Base-by-base conservation (phyloP, 2,113 vertebrate species). In the Melanotaenia duboulayi region DNA sequence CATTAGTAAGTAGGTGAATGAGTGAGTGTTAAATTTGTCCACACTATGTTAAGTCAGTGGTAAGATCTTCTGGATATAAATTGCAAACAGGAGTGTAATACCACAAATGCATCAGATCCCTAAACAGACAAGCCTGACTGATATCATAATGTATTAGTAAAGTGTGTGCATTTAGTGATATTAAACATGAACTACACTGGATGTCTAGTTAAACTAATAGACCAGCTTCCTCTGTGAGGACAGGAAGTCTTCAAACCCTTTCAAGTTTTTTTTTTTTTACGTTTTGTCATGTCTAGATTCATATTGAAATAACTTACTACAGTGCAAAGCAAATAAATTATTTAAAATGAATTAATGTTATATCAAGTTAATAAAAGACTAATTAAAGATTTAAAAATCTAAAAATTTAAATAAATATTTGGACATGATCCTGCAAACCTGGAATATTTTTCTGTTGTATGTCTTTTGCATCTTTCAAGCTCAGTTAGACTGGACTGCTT, bases 21-120 rank as follows among this genome's bases (percentile, higher is more conserved):
- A 67, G 64, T 62, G 75, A 82, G 75, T 84, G 81, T 66, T 78
- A 83, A 73, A 83, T 73, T 81, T 75, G 74, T 75, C 71, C 81
- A 54, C 81, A 54, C 54, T 68, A 39, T 69, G 71, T 85, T 85
- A 56, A 80, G 63, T 65, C 55, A 59, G 68, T 0, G 32, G 23
- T n/a, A 63, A 82, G 60, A 65, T 70, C 71, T 74, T 61, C 22
- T 10, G 23, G 58, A 20, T 55, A 64, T 46, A 17, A 20, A 61
- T 68, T 64, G 50, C 42, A 49, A 64, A 62, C 50, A 35, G 48
- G 12, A 4, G 25, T 50, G 73, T 17, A 32, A 74, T 28, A 40
- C 37, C 54, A 7, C 46, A 50, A 74, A 65, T 54, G 37, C 64
- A 48, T 66, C 39, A 56, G 20, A 64, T 68, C 65, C 64, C 60